These are phyloP conservation scores for Calcarius lapponicus DNA, from an alignment of 2,797 vertebrate genomes.

Conservation along the genomic window DNA sequence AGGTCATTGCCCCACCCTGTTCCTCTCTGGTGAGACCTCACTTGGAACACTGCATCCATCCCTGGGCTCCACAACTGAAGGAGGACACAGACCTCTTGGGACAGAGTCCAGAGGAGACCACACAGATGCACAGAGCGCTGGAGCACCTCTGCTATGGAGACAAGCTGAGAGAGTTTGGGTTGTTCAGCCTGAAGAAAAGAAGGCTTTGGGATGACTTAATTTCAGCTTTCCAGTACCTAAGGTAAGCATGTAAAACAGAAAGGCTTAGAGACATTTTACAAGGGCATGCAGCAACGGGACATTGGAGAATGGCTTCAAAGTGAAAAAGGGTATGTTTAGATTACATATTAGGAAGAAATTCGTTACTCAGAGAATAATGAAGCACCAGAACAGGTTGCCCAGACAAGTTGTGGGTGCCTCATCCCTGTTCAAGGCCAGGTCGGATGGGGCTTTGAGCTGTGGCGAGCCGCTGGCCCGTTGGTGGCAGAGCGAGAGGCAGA, in stretches of 20 bases:
- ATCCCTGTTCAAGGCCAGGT: neutral
- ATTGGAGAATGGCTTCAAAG: neutral
- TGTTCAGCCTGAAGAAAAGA: neutral
- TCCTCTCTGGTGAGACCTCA: neutral
- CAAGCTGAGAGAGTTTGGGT: neutral
- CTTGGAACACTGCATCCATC: too few species aligned
- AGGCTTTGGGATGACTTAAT: neutral
- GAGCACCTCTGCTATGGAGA: neutral
- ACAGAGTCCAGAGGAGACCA: neutral
- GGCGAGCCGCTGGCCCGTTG: rapidly evolving
- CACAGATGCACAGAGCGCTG: neutral
- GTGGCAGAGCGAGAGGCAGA: too few species aligned
- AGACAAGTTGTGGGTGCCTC: neutral
- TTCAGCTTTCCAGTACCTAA: neutral
- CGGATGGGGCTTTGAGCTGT: neutral
- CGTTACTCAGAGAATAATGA: neutral
- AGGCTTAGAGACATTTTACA: neutral
- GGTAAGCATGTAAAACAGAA: too few species aligned
- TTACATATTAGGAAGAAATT: neutral
- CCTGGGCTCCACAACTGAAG: neutral
- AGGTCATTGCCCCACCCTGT: neutral
- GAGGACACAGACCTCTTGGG: rapidly evolving
- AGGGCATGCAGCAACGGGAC: neutral
- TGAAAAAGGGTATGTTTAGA: neutral
- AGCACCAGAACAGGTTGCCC: neutral